Evolutionary conservation across 2,888 invertebrate genomes (phyloP).

Genomic region (Phengaris alcon): DNA sequence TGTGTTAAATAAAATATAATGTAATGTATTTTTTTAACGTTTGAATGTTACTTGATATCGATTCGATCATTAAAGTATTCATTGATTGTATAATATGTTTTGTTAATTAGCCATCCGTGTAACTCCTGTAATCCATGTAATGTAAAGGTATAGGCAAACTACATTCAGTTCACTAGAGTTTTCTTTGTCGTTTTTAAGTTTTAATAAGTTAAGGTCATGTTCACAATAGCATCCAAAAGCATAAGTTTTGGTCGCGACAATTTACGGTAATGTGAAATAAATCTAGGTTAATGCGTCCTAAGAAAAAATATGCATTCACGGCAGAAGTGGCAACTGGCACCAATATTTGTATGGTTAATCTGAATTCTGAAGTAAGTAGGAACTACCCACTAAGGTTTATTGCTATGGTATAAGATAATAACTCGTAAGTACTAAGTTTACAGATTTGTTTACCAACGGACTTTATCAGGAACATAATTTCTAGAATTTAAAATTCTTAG

Average conservation of each 20-base stretch:
- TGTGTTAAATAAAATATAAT: too few relatives aligned
- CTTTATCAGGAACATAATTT: background rate
- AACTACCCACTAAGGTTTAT: background rate
- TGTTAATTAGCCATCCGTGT: too few relatives aligned
- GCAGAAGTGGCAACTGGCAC: background rate
- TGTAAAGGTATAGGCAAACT: too few relatives aligned
- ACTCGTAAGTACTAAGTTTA: too few relatives aligned
- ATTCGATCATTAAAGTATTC: too few relatives aligned
- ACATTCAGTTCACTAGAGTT: background rate
- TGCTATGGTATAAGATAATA: background rate
- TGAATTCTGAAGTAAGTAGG: background rate
- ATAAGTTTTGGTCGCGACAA: background rate
- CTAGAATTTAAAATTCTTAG: background rate
- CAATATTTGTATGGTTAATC: background rate
- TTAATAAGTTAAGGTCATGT: background rate
- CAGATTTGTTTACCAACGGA: background rate
- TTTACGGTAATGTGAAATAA: conserved; percentile 19
- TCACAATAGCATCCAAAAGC: background rate
- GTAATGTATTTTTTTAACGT: too few relatives aligned
- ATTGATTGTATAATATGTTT: too few relatives aligned
- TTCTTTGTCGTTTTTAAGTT: background rate
- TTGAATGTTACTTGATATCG: too few relatives aligned
- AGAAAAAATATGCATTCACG: background rate
- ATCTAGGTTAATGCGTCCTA: conserved; percentile 19
- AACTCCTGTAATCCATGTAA: too few relatives aligned